A percentile compares a stretch with the other conserved stretches of the same genome.
Conservation (phyloP, 2,113 vertebrate genomes). For the Penelope pileata region DNA sequence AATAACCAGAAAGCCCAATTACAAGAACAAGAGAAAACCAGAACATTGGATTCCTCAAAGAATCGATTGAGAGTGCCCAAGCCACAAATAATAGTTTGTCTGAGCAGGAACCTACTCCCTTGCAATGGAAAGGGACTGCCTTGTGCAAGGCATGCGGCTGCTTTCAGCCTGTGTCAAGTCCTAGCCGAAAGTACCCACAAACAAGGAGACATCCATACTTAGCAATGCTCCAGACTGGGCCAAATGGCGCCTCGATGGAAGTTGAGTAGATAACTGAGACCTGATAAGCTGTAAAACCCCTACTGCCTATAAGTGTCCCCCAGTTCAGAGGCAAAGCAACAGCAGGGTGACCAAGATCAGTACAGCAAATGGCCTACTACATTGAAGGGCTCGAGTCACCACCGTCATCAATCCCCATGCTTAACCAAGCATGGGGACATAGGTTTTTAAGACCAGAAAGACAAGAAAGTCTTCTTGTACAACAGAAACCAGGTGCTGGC, state of each 20-base stretch:
- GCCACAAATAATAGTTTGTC: neutral
- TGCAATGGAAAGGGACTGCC: neutral
- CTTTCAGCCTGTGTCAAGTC: neutral
- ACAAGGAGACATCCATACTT: neutral
- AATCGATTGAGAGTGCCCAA: neutral
- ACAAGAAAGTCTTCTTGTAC: neutral
- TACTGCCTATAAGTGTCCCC: neutral
- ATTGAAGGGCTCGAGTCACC: neutral
- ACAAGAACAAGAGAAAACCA: neutral
- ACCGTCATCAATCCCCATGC: neutral
- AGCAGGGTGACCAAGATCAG: neutral
- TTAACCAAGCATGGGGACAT: neutral
- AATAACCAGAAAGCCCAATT: conserved; percentile 32
- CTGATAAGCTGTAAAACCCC: neutral
- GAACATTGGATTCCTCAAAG: neutral
- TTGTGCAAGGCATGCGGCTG: neutral
- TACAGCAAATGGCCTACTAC: neutral
- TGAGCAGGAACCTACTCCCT: neutral
- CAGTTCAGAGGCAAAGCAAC: neutral
- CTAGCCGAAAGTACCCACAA: neutral
- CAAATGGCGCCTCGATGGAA: conserved; percentile 14
- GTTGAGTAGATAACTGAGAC: neutral
- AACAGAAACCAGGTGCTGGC: conserved; percentile 3
- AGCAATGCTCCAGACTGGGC: neutral
- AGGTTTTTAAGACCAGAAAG: neutral